Evolutionary conservation across 2,888 invertebrate species (phyloP), one percentile per base, ranked within the genome.

Genomic region (Noctuana brunneofusca): DNA sequence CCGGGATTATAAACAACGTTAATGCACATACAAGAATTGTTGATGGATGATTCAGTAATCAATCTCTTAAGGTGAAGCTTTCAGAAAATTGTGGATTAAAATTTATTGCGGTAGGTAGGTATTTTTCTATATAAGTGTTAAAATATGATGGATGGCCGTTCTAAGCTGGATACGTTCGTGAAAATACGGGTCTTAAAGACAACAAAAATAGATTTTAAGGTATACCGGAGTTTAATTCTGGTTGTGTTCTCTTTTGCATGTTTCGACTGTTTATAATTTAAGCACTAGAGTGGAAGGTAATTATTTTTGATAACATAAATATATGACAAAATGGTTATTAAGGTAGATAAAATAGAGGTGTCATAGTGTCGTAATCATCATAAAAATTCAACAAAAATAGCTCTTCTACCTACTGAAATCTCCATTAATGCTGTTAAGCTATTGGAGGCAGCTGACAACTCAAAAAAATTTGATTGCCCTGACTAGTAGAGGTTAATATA

Each of bases 21-120:
- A 56, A 63, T 63, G 62, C 55, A 49, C 49, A 49, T 11, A 43
- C 16, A 27, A 27, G 54, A 38, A 62, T 43, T 56, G 62, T 41
- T 56, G 62, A 63, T 56, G 50, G 62, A 50, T 63, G 22, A 55
- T 62, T 50, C 62, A 62, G 62, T 41, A 41, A 55, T 48, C 49
- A 35, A 49, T 62, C 53, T 50, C 20, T 30, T 55, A 14, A 16
- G 24, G 52, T 20, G 27, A 30, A 24, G 49, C 24, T 62, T 56
- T 56, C 12, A 20, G 56, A 30, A 20, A 55, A 50, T 41, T 62
- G 41, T 41, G n/a, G 16, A 50, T 20, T 11, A 14, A 55, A 62
- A 22, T 22, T 20, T 14, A 53, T 32, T 48, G 18, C 11, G 48
- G 27, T 50, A 18, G 18, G 43, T 18, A 48, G 22, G n/a, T 22